Evolutionary conservation across 2,797 vertebrate species (phyloP), one percentile per base, ranked within the genome.

Genomic region (Anas bahamensis): DNA sequence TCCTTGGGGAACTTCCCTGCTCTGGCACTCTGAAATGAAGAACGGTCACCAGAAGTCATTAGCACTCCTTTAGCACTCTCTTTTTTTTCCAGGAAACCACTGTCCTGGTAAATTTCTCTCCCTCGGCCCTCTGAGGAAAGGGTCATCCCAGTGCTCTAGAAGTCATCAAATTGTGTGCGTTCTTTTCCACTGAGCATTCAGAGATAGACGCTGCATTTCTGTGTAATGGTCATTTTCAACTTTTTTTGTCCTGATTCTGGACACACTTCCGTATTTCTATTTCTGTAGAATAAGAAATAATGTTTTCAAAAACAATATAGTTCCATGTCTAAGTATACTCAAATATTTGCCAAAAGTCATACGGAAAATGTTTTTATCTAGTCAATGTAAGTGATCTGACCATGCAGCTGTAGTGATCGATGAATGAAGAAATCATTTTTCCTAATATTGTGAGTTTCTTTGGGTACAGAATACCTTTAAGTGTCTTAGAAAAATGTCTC

Each of bases 281-380:
- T 89, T 74, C 17, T 87, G 4, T 77, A 74, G 50, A 87, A 77
- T 52, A 60, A 72, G 31, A 83, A 88, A 29, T 44, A 41, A 59
- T 33, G 7, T 53, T 73, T 89, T 52, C 7, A 66, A 82, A 82
- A 39, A 13, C 26, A 52, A 19, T 79, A 7, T 50, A 61, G 41
- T 80, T 88, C 59, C 28, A 9, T 69, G 39, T 31, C 33, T 69
- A 14, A 1, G 9, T 56, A 39, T 83, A 72, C 23, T 78, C 24
- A 74, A 28, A 22, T 75, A n/a, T 29, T 91, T 88, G 53, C 17
- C 6, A 16, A 14, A 79, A 78, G 9, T 72, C 46, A 28, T 10
- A 41, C 4, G 14, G 46, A 46, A 75, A 35, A 53, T 41, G 23
- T 57, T 78, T 4, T 28, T 79, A 14, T 11, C 28, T 77, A 55